Evolutionary conservation across 1,140 invertebrate species (phyloP).

Genomic region (Leptinotarsa defecta): DNA sequence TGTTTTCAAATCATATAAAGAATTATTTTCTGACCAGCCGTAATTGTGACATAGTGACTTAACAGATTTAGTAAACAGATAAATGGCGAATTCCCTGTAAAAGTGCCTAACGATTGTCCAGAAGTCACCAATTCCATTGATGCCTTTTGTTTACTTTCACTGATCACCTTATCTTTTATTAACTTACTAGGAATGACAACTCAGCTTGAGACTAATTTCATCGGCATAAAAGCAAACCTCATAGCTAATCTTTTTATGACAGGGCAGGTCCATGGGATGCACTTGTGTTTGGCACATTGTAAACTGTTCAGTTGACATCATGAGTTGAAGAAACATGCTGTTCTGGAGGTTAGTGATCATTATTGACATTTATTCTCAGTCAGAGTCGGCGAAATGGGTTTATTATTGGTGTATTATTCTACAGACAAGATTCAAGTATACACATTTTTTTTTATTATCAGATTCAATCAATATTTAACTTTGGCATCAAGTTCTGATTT

Average conservation of each 20-base stretch:
- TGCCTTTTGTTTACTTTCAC: background rate
- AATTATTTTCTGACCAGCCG: background rate
- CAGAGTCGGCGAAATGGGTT: background rate
- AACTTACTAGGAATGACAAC: background rate
- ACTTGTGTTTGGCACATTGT: conserved; percentile 24
- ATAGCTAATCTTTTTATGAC: conserved; percentile 15
- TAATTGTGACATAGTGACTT: conserved; percentile 9
- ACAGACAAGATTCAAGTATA: too few species aligned
- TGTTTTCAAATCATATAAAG: too few species aligned
- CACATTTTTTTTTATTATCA: too few species aligned
- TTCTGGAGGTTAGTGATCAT: conserved; percentile 8
- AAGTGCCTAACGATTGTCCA: background rate
- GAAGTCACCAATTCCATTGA: background rate
- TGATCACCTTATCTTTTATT: conserved; percentile 1
- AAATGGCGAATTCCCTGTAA: too few species aligned
- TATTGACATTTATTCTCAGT: background rate
- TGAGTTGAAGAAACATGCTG: conserved; percentile 12
- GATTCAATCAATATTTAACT: too few species aligned
- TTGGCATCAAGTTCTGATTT: too few species aligned
- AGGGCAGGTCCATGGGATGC: conserved; percentile 10
- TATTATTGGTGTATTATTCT: background rate
- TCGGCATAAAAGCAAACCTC: conserved; percentile 10
- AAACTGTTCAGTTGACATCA: conserved; percentile 17
- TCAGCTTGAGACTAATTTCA: conserved; percentile 4
- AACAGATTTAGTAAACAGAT: background rate